Base-by-base conservation (phyloP, 1,140 invertebrate species). In the Drosophila tropicalis region DNA sequence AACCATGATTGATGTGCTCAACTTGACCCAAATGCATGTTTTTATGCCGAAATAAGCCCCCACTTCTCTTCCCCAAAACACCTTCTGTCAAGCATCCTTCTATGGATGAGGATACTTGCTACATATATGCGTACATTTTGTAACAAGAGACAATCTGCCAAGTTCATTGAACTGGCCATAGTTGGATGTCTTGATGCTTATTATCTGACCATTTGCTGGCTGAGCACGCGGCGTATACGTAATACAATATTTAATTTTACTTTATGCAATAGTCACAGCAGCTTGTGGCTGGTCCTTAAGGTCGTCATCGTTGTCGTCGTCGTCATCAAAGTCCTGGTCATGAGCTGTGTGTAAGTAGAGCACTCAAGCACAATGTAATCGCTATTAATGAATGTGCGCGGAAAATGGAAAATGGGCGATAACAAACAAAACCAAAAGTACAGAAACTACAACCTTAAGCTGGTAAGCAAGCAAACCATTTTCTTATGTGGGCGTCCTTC, bases 21-120 rank as follows among this genome's bases (percentile, higher is more conserved):
- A 67, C 83, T 86, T 86, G 82, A 86, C 83, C 82, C 79, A 86
- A 87, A 86, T 86, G 64, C 82, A 86, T 86, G 82, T 87, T 86
- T 87, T 82, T 70, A 82, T 82, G 62, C 75, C 83, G 67, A 79
- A 81, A 78, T 82, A 86, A 87, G 40, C 63, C 64, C 63, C 74
- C 65, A 25, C 2, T 25, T 68, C 51, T 57, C 54, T 13, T 39
- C 55, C 57, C 57, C 15, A 5, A 39, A 68, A 65, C 57, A 51
- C 44, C 44, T 51, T 51, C 10, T 51, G 7, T 57, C 73, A 63
- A 70, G 66, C 76, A 47, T 64, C 60, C 66, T 63, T 69, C 17
- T 41, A 4, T 12, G 19, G 25, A 15, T 56, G n/a, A 36, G 34
- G 34, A 36, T 36, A 9, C 34, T 39, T 39, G 12, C 36, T 57